phyloP scores from a whole-genome alignment of 2,797 vertebrate species.

The Acanthurus tractus region DNA sequence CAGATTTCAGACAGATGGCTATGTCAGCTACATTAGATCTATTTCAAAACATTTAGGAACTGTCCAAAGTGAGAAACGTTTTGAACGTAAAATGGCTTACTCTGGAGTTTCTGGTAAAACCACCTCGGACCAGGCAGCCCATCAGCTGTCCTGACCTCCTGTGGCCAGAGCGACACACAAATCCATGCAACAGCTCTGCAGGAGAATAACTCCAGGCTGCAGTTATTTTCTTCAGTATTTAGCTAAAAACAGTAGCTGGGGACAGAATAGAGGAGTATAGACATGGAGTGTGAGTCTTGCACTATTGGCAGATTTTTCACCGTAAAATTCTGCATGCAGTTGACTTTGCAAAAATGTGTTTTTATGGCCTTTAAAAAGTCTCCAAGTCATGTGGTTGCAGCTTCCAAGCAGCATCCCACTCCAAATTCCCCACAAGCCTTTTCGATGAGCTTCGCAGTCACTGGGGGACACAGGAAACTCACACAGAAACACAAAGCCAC shows the following conservation, averaged over 20 bases:
- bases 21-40: conserved; percentile 45
- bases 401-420: conserved; percentile 71
- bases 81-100: conserved; percentile 27
- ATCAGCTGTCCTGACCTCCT: conserved; percentile 47
- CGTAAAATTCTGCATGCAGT: conserved; percentile 29
- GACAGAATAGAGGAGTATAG: not conserved
- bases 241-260: conserved; percentile 22
- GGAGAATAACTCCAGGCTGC: conserved; percentile 17
- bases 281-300: not conserved
- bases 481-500: conserved; percentile 44
- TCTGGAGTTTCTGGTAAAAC: conserved; percentile 26
- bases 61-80: conserved; percentile 33
- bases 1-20: conserved; percentile 56
- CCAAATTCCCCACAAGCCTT: conserved; percentile 70
- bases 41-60: conserved; percentile 54
- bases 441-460: conserved; percentile 62
- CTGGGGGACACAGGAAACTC: conserved; percentile 59
- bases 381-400: conserved; percentile 46
- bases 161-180: not conserved
- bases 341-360: conserved; percentile 54
- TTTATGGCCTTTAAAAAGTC: conserved; percentile 29
- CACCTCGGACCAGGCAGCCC: conserved; percentile 15
- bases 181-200: conserved; percentile 9
- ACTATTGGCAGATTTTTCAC: conserved; percentile 4
- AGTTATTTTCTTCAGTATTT: not conserved